Conservation (phyloP, 37 sponge, comb jelly and placozoan species). For the Haliclona indistincta region DNA sequence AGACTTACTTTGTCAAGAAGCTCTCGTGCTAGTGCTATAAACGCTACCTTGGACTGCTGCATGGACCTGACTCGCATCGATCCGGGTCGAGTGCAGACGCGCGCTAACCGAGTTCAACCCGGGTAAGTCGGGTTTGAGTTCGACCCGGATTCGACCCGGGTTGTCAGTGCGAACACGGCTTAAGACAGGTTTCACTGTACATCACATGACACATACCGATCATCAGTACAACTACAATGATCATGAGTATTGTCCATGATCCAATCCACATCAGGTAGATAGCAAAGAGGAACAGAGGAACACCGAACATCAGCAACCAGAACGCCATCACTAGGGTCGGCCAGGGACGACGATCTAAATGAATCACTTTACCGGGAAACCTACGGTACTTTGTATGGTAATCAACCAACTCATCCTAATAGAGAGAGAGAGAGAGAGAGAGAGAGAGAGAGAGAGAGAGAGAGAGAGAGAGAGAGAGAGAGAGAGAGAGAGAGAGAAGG, state of each 20-base stretch:
- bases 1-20: too few species aligned
- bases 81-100: too few species aligned
- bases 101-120: too few species aligned
- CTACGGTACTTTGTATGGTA: slow-evolving; percentile 46
- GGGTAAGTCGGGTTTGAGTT: too few species aligned
- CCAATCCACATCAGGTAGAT: slow-evolving; percentile 48
- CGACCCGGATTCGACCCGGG: not conserved
- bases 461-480: slow-evolving; percentile 35
- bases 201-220: slow-evolving; percentile 27
- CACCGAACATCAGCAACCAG: slow-evolving; percentile 50
- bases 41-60: too few species aligned
- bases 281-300: slow-evolving; percentile 25
- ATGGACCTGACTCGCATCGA: too few species aligned
- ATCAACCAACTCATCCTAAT: slow-evolving; percentile 75
- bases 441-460: slow-evolving; percentile 54
- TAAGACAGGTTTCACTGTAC: not conserved
- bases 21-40: too few species aligned
- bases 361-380: slow-evolving; percentile 32
- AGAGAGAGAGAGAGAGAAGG: slow-evolving; percentile 12
- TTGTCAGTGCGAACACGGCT: too few species aligned
- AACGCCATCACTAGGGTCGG: slow-evolving; percentile 44
- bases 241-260: slow-evolving; percentile 46
- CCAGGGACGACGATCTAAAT: slow-evolving; percentile 43
- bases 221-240: slow-evolving; percentile 23
- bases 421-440: slow-evolving; percentile 28